These are phyloP conservation scores for Gopherus evgoodei DNA, from an alignment of 2,113 vertebrate species.

Conservation along the genomic window DNA sequence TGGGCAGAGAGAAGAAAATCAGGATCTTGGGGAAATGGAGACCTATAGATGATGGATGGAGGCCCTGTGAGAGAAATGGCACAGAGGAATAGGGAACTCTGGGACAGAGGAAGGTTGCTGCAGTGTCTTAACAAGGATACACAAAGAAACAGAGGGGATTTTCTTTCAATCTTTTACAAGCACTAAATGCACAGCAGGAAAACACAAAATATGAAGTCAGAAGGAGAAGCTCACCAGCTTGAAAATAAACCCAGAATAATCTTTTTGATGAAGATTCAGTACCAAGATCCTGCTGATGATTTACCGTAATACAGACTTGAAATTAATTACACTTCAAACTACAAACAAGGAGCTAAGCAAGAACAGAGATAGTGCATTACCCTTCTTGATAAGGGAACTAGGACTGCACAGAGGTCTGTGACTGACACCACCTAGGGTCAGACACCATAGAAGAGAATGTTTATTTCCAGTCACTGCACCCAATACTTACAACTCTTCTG, in stretches of 20 bases:
- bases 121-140: background rate
- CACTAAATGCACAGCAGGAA: background rate
- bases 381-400: background rate
- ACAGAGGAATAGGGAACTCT: background rate
- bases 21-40: constrained; percentile 5
- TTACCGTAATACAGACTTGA: background rate
- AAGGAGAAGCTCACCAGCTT: background rate
- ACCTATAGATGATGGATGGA: background rate
- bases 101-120: background rate
- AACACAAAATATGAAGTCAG: background rate
- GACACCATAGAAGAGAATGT: background rate
- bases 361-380: background rate
- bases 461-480: background rate
- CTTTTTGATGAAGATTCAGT: background rate
- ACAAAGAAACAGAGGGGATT: background rate
- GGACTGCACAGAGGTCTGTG: background rate
- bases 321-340: background rate
- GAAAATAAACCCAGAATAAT: background rate
- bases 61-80: background rate
- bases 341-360: background rate
- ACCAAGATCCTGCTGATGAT: background rate
- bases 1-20: background rate
- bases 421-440: background rate
- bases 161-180: background rate
- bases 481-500: background rate